Base-by-base conservation (phyloP, 2,888 invertebrate genomes). In the Pterostichus niger region DNA sequence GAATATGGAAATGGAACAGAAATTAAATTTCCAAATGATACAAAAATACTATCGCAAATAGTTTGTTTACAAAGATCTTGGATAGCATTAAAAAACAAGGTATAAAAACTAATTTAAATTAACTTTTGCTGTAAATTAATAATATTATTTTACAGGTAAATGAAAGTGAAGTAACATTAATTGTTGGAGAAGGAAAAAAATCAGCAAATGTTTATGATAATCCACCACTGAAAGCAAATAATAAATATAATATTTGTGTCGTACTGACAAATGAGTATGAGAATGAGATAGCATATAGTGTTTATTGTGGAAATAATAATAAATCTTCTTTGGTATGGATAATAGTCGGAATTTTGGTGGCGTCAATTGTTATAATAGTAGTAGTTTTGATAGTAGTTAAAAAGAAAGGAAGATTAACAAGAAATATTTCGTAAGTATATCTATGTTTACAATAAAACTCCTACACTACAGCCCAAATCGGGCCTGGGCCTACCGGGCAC, bases 201-300 rank as follows among this genome's bases (percentile, higher is more conserved):
- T 6, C 40, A 40, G 6, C 17, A 71, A 71, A 71, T 10, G 7
- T 17, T 9, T 71, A 71, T 9, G 17, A 17, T 4, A 71, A 71
- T 40, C 68, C 44, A 3, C 44, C 68, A 10, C 17, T 44, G n/a
- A 17, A 13, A 6, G 40, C 40, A 24, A 56, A 13, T 17, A 71
- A 71, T 40, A 40, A 17, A 10, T 71, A 71, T 44, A 71, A 71
- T 44, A 71, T 71, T 44, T 71, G 68, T 17, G 68, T 44, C 15
- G 68, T 71, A 6, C 11, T 44, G 9, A 17, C 10, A 15, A 71
- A 71, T 40, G 68, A 71, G 17, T 71, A 71, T 15, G n/a, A 40
- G 15, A 71, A 71, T 15, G 2, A 24, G 15, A 15, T 7, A 5
- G 13, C 44, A 40, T 71, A 9, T 17, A 71, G 44, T 17, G 68